Evolutionary conservation across 2,888 invertebrate genomes (phyloP).

Genomic region (Chymomyza caudatula): DNA sequence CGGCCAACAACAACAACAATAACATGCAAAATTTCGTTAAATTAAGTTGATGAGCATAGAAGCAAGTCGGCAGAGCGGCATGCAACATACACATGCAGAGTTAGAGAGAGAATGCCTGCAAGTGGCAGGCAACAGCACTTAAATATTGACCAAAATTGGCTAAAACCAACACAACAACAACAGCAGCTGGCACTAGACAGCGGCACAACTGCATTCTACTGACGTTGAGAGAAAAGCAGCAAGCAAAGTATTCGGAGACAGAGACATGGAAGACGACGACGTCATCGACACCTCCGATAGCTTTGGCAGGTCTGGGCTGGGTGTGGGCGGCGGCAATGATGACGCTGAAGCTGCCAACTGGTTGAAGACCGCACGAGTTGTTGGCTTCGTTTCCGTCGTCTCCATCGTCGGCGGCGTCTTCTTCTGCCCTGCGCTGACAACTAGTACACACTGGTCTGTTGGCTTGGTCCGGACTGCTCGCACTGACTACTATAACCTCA

Average conservation of each 20-base stretch:
- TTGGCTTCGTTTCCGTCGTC: conserved; percentile 18
- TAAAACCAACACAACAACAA: conserved; percentile 38
- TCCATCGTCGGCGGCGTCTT: conserved; percentile 13
- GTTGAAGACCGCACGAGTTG: conserved; percentile 47
- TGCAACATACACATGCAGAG: conserved; percentile 17
- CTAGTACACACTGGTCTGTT: conserved; percentile 36
- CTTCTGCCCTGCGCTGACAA: conserved; percentile 37
- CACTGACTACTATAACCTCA: conserved; percentile 61
- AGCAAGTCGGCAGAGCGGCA: conserved; percentile 7
- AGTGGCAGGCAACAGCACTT: conserved; percentile 55
- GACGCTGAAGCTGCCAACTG: conserved; percentile 41
- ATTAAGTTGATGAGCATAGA: conserved; percentile 64
- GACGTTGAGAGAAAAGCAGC: conserved; percentile 14
- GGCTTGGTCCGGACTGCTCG: conserved; percentile 66
- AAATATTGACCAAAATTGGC: conserved; percentile 73
- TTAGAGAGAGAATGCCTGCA: conserved; percentile 26
- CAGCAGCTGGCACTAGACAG: conserved; percentile 18
- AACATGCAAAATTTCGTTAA: conserved; percentile 58
- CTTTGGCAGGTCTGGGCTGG: conserved; percentile 36
- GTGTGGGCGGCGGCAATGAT: conserved; percentile 52
- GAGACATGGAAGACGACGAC: conserved; percentile 48
- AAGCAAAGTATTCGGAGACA: conserved; percentile 19
- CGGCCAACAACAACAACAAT: conserved; percentile 34
- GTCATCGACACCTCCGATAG: conserved; percentile 73
- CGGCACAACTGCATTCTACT: not conserved